Evolutionary conservation across 1,140 invertebrate species (phyloP), one percentile per base, ranked within the genome.

Genomic region (Camponotus vicinus): DNA sequence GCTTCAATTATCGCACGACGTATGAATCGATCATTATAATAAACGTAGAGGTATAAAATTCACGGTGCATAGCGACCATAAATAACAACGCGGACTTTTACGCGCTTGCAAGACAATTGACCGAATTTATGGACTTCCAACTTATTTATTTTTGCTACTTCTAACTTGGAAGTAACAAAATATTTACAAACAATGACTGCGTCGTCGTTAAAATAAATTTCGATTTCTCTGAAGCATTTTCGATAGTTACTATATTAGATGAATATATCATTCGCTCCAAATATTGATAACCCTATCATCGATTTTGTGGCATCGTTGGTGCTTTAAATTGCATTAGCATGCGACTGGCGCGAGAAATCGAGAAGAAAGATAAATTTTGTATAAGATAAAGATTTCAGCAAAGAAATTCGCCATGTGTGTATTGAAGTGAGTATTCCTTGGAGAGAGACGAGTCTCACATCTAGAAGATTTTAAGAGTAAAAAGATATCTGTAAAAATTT

Each of bases 61-160:
- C 63, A 34, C 9, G 2, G 18, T 70, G 34, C 63, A 27, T 69
- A n/a, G 3, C 49, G n/a, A 27, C 57, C 34, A 27, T 80, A 80
- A 80, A 80, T 69, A 69, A 80, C 3, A 15, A 9, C 34, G 63
- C n/a, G 45, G 42, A 55, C 61, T 7, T 79, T 79, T 67, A 70
- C n/a, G 13, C 49, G 34, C 15, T 6, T 40, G 45, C 15, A 55
- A 55, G 34, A 69, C 8, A 34, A 32, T 69, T 8, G 64, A 67
- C 8, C 0, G 4, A 40, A 80, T 80, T 79, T 57, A 80, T 42
- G 13, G 59, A 77, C 40, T 52, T 66, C 13, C 21, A 57, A 70
- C 49, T 69, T 67, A 11, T 34, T 40, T 21, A 57, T 78, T 66
- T 45, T 18, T 34, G 11, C 27, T 45, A 64, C 40, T 78, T 45